phyloP scores from a whole-genome alignment of 2,797 vertebrate species.

The Amniataba percoides region DNA sequence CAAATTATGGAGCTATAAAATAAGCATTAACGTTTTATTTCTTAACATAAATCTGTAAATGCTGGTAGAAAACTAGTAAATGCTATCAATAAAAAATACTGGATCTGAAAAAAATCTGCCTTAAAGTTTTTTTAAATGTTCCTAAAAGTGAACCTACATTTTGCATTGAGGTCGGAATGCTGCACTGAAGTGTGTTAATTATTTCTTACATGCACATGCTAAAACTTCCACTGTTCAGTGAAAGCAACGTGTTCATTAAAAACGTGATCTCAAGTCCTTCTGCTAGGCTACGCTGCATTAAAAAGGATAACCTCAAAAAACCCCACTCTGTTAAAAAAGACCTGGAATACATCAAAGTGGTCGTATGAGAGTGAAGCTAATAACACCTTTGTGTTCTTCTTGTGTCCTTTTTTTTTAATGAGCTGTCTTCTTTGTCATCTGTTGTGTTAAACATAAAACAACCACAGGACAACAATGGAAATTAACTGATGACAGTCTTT shows the following conservation, averaged over 20 bases:
- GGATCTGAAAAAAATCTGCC: neutral
- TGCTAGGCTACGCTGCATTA: neutral
- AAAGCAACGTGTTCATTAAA: neutral
- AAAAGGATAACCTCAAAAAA: neutral
- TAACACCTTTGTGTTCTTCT: neutral
- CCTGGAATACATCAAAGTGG: conserved; percentile 1
- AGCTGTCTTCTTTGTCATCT: conserved; percentile 10
- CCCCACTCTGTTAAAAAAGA: neutral
- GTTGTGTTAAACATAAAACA: conserved; percentile 21
- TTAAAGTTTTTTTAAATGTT: neutral
- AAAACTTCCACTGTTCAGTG: neutral
- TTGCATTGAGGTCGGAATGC: neutral
- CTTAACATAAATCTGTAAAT: too few relatives aligned
- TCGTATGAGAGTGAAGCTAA: neutral
- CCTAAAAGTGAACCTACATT: neutral
- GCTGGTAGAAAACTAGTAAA: neutral
- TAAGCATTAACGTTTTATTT: too few relatives aligned
- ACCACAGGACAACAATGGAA: conserved; percentile 14
- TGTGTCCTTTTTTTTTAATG: neutral
- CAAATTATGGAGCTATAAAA: too few relatives aligned
- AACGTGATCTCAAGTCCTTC: neutral
- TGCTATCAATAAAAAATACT: neutral
- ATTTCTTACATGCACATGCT: neutral
- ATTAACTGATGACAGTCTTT: conserved; percentile 32
- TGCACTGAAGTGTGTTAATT: neutral